phyloP scores from a whole-genome alignment of 2,888 invertebrate species.

The Syrista parreyssii region DNA sequence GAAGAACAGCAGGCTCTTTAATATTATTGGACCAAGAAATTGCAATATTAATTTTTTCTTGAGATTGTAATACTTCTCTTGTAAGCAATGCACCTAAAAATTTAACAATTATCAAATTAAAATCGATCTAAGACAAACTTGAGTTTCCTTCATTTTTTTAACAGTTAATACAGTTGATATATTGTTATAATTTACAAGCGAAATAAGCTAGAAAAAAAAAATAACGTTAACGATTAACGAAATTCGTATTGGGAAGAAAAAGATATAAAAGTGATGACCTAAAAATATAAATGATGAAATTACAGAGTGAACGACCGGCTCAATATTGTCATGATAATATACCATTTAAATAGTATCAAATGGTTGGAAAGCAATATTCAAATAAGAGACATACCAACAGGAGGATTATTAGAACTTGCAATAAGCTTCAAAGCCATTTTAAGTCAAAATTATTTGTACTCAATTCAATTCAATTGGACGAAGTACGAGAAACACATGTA shows the following conservation, averaged over 20 bases:
- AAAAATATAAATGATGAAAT: conserved; percentile 3
- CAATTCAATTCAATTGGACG: not conserved
- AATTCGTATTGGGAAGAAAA: not conserved
- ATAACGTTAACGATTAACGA: not conserved
- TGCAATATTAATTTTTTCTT: conserved; percentile 37
- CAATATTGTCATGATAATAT: not conserved
- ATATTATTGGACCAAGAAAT: conserved; percentile 46
- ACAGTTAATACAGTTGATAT: not conserved
- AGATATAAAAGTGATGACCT: not conserved
- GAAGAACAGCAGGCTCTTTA: conserved; percentile 41
- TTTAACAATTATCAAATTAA: not conserved
- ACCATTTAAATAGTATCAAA: not conserved
- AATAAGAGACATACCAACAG: conserved; percentile 43
- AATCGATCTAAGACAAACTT: not conserved
- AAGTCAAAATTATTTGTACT: not conserved
- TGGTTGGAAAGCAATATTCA: not conserved
- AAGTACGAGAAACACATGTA: not conserved
- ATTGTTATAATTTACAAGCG: not conserved
- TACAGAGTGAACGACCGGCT: not conserved
- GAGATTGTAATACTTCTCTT: conserved; percentile 43
- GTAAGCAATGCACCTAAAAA: conserved; percentile 50
- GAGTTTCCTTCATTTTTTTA: not conserved
- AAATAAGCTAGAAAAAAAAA: not conserved
- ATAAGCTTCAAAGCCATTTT: conserved; percentile 47
- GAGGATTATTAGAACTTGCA: conserved; percentile 47